Evolutionary conservation across 2,888 invertebrate species (phyloP).

Genomic region (Trachelus tabidus): DNA sequence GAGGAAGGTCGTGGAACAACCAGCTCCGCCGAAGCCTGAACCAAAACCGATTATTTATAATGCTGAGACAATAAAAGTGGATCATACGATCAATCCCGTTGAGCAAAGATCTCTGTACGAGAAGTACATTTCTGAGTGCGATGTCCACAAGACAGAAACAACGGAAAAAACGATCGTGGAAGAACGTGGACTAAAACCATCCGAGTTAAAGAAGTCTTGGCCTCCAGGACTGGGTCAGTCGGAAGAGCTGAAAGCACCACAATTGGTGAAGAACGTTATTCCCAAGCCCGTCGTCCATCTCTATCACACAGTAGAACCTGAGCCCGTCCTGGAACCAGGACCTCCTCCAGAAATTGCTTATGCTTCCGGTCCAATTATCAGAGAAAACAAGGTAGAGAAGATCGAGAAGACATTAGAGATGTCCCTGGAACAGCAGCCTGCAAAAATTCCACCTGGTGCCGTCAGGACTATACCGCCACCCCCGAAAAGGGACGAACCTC

Average conservation of each 20-base stretch:
- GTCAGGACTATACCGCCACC: constrained; percentile 70
- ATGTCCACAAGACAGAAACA: constrained; percentile 48
- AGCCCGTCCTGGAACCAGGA: constrained; percentile 71
- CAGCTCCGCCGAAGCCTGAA: constrained; percentile 35
- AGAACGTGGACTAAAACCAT: constrained; percentile 64
- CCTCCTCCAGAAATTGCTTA: constrained; percentile 77
- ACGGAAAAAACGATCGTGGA: constrained; percentile 61
- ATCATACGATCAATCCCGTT: constrained; percentile 57
- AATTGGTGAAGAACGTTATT: constrained; percentile 65
- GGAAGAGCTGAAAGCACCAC: constrained; percentile 67
- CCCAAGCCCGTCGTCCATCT: constrained; percentile 43
- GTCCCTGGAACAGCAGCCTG: constrained; percentile 68
- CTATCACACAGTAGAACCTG: constrained; percentile 53
- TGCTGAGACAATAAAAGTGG: constrained; percentile 64
- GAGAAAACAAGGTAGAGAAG: constrained; percentile 70
- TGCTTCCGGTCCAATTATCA: constrained; percentile 68
- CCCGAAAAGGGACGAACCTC: constrained; percentile 39
- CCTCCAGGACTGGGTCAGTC: constrained; percentile 58
- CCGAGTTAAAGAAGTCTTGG: constrained; percentile 68
- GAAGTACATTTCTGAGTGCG: constrained; percentile 55
- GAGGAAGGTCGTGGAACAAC: constrained; percentile 35
- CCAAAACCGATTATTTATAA: constrained; percentile 63
- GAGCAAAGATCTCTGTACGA: constrained; percentile 62
- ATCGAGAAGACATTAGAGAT: constrained; percentile 67
- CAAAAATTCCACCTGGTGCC: constrained; percentile 69